A percentile compares a stretch with the other conserved stretches of the same genome.
Conservation (phyloP, 2,113 vertebrate genomes). For the Lipotes vexillifer region DNA sequence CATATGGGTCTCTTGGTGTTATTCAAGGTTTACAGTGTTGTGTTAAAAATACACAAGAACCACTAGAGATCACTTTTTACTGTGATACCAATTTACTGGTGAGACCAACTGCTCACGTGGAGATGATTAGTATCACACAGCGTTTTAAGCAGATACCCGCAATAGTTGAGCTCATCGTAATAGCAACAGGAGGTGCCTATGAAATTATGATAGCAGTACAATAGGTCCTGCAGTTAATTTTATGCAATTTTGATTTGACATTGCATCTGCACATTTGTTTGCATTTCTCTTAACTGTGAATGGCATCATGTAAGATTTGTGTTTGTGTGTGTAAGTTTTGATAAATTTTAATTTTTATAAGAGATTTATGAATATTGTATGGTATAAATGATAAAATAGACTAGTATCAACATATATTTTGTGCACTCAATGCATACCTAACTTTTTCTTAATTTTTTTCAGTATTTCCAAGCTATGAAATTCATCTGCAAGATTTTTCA, state of each 20-base stretch:
- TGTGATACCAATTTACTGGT: background rate
- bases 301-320: background rate
- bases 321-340: accelerated
- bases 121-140: background rate
- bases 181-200: background rate
- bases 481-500: background rate
- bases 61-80: background rate
- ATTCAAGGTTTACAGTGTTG: background rate
- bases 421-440: background rate
- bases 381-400: background rate
- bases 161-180: background rate
- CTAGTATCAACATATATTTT: background rate
- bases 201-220: background rate
- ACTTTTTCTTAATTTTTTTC: background rate
- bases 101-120: background rate
- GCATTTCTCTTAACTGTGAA: background rate
- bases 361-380: background rate
- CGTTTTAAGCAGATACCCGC: background rate
- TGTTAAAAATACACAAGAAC: background rate
- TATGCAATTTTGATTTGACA: background rate
- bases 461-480: background rate
- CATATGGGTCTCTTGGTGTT: too few species aligned
- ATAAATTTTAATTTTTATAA: background rate
- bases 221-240: accelerated
- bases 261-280: background rate